Evolutionary conservation across 2,113 vertebrate species (phyloP).

Genomic region (Dromaius novaehollandiae): DNA sequence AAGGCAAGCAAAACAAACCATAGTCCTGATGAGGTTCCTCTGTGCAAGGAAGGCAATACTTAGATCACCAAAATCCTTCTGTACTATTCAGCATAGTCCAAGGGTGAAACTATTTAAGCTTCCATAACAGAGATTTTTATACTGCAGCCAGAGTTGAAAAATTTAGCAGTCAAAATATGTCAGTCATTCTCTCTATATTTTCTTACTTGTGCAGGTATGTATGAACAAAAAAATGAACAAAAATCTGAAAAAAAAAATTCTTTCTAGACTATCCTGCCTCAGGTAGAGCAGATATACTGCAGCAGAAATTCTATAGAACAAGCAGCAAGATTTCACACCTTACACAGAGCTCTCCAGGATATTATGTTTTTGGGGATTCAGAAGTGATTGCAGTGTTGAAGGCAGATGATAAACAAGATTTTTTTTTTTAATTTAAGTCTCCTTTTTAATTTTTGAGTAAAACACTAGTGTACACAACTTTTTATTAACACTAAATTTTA

Average conservation of each 20-base stretch:
- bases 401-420: not conserved
- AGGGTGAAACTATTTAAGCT: fast-evolving
- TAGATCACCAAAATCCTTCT: fast-evolving
- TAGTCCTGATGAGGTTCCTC: not conserved
- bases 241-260: not conserved
- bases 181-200: not conserved
- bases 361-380: not conserved
- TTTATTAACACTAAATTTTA: not conserved
- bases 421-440: not conserved
- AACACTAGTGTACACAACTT: fast-evolving
- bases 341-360: not conserved
- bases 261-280: fast-evolving
- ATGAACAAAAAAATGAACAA: not conserved
- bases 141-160: not conserved
- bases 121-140: not conserved
- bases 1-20: not conserved
- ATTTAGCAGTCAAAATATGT: not conserved
- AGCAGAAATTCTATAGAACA: not conserved
- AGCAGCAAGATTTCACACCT: not conserved
- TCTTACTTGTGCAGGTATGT: fast-evolving
- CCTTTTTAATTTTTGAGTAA: not conserved
- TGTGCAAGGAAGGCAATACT: not conserved
- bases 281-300: not conserved
- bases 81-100: not conserved
- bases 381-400: fast-evolving